phyloP scores from a whole-genome alignment of 2,797 vertebrate species.

The Heliangelus exortis region DNA sequence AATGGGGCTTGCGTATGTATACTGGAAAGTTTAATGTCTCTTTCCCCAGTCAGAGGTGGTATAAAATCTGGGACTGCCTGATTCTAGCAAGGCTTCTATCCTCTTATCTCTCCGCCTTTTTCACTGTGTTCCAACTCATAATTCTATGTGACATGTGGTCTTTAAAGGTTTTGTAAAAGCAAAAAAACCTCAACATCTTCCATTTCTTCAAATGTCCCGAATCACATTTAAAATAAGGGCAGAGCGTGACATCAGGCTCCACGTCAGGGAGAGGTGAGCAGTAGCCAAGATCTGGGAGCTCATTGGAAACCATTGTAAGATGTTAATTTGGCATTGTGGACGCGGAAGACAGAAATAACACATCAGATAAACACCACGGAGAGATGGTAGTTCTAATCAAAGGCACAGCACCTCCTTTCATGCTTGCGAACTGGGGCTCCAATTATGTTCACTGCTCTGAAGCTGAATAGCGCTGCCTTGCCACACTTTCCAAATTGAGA shows the following conservation, averaged over 20 bases:
- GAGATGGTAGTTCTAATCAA: slow-evolving; percentile 68
- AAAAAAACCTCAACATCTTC: background rate
- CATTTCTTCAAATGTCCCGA: background rate
- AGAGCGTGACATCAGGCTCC: slow-evolving; percentile 57
- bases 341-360: slow-evolving; percentile 71
- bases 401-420: slow-evolving; percentile 68
- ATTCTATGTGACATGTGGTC: background rate
- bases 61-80: background rate
- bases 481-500: slow-evolving; percentile 68
- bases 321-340: slow-evolving; percentile 69
- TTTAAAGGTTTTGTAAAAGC: background rate
- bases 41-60: background rate
- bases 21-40: background rate
- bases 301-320: slow-evolving; percentile 66
- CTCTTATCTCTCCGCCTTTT: background rate
- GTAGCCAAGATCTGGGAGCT: slow-evolving; percentile 61
- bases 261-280: slow-evolving; percentile 18
- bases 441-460: slow-evolving; percentile 72
- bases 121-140: background rate
- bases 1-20: background rate
- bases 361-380: slow-evolving; percentile 66
- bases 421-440: slow-evolving; percentile 61
- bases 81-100: slow-evolving; percentile 5
- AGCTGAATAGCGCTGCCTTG: slow-evolving; percentile 68
- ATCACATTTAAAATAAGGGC: slow-evolving; percentile 36